Evolutionary conservation across 1,140 invertebrate species (phyloP), one percentile per base, ranked within the genome.

Genomic region (Orchesella cincta): DNA sequence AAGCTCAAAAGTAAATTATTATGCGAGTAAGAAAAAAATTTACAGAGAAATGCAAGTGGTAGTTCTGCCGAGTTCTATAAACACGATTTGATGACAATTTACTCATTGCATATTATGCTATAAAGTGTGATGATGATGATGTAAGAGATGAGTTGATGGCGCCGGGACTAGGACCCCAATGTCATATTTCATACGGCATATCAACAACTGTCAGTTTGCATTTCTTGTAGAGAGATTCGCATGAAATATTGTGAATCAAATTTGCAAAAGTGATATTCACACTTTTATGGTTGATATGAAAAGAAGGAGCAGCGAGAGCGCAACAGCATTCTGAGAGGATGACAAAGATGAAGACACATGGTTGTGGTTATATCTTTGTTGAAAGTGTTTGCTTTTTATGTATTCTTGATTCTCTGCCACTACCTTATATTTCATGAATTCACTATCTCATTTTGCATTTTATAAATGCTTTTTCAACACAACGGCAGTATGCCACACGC

Each of bases 241-340:
- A 14, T 57, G 52, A 8, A 57, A 26, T 57, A 57, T 57, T 57
- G 52, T 57, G 23, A 57, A 57, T 57, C 52, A 57, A 57, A 57
- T 57, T 57, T 57, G 52, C 52, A 57, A 57, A 57, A 14, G 52
- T 57, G 23, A 57, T 57, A 57, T 57, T 57, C 52, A 57, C 52
- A 57, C 52, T 57, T 57, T 57, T 18, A 23, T 57, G 52, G 12
- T 57, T 57, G 52, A 57, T 57, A 57, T 57, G 52, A 57, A 18
- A 57, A 18, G 12, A 46, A n/a, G 23, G 52, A 57, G 3, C 5
- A 57, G 52, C 39, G 20, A 46, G 8, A 46, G 39, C 52, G 8
- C 52, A 26, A 57, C 5, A 46, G 39, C 39, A 8, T n/a, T 57
- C 8, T 23, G 52, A 12, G 14, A 57, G 52, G 8, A n/a, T 57